Evolutionary conservation across 2,888 invertebrate species (phyloP).

Genomic region (Drosophila silvestris): DNA sequence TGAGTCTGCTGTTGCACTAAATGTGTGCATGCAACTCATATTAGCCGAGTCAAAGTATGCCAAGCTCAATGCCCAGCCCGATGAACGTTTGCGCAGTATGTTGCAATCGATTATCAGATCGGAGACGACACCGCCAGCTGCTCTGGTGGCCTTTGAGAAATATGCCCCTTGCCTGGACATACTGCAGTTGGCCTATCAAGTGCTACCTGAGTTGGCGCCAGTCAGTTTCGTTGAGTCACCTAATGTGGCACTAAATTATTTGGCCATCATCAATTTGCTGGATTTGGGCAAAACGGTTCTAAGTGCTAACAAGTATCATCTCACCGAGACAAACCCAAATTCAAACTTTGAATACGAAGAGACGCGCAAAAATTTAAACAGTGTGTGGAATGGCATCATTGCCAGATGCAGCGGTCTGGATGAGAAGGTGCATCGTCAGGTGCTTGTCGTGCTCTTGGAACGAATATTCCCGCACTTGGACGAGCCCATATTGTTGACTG

Average conservation of each 20-base stretch:
- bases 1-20: slow-evolving; percentile 88
- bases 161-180: slow-evolving; percentile 91
- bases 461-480: slow-evolving; percentile 92
- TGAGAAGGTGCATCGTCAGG: slow-evolving; percentile 90
- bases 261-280: slow-evolving; percentile 88
- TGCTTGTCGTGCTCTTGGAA: slow-evolving; percentile 93
- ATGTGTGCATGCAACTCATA: slow-evolving; percentile 90
- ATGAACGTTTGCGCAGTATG: slow-evolving; percentile 88
- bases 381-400: slow-evolving; percentile 89
- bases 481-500: slow-evolving; percentile 93
- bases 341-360: slow-evolving; percentile 86
- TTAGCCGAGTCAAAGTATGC: slow-evolving; percentile 90
- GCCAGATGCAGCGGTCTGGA: slow-evolving; percentile 88
- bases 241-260: slow-evolving; percentile 88
- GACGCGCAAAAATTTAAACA: slow-evolving; percentile 88
- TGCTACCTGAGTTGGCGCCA: slow-evolving; percentile 87
- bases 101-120: slow-evolving; percentile 88
- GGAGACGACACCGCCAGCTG: slow-evolving; percentile 87
- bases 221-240: slow-evolving; percentile 86
- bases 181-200: slow-evolving; percentile 89
- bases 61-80: slow-evolving; percentile 84
- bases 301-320: slow-evolving; percentile 79
- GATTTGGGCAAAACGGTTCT: slow-evolving; percentile 83
- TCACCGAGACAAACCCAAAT: slow-evolving; percentile 8
- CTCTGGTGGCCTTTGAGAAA: slow-evolving; percentile 90